Evolutionary conservation across 2,113 vertebrate species (phyloP).

Genomic region (Panurus biarmicus): DNA sequence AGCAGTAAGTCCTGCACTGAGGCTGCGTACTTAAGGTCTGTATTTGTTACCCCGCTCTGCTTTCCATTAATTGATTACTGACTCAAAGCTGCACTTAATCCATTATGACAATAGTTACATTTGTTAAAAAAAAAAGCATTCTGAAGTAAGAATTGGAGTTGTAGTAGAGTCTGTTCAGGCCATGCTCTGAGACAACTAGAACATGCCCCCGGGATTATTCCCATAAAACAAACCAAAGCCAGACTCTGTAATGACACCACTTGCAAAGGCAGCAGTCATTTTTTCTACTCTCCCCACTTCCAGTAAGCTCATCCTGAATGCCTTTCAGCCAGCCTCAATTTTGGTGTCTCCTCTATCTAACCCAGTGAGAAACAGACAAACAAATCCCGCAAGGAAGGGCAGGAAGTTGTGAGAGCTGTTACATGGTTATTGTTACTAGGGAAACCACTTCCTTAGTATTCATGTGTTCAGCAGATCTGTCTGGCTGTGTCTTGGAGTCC

Average conservation of each 20-base stretch:
- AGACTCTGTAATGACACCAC: neutral
- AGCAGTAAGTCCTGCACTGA: neutral
- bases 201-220: neutral
- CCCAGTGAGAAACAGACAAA: slow-evolving; percentile 53
- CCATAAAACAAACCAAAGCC: neutral
- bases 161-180: neutral
- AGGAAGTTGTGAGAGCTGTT: slow-evolving; percentile 55
- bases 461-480: slow-evolving; percentile 62
- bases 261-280: neutral
- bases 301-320: slow-evolving; percentile 5
- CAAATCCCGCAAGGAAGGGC: slow-evolving; percentile 54
- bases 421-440: slow-evolving; percentile 71
- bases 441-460: slow-evolving; percentile 74
- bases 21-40: neutral
- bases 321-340: neutral
- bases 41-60: neutral
- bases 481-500: slow-evolving; percentile 9
- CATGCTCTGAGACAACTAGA: neutral
- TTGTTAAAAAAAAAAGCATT: neutral
- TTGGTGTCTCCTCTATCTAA: slow-evolving; percentile 29
- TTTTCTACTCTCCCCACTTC: neutral
- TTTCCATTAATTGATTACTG: neutral
- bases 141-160: neutral
- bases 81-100: neutral
- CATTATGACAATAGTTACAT: neutral